Conservation (phyloP, 1,140 invertebrate species). For the Odontomachus brunneus region DNA sequence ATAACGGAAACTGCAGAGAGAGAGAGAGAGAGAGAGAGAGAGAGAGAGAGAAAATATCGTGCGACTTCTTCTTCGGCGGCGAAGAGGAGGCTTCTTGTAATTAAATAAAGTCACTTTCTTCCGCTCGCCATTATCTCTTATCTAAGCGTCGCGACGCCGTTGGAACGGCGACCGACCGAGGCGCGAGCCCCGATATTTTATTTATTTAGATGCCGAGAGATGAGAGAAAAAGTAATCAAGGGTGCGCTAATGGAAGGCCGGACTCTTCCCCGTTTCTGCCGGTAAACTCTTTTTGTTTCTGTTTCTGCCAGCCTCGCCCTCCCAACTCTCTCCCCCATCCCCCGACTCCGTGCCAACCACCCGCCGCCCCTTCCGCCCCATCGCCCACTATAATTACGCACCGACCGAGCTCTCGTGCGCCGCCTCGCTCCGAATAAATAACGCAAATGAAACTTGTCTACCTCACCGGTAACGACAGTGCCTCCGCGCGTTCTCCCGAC, state of each 20-base stretch:
- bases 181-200: slow-evolving; percentile 84
- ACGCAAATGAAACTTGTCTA: slow-evolving; percentile 83
- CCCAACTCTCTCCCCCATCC: slow-evolving; percentile 30
- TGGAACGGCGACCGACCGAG: slow-evolving; percentile 69
- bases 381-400: slow-evolving; percentile 83
- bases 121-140: slow-evolving; percentile 82
- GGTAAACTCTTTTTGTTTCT: slow-evolving; percentile 80
- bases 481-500: slow-evolving; percentile 64
- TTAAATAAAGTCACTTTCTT: slow-evolving; percentile 84
- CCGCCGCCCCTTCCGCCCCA: slow-evolving; percentile 60
- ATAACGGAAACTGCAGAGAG: slow-evolving; percentile 46
- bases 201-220: slow-evolving; percentile 85
- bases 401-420: slow-evolving; percentile 67
- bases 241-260: slow-evolving; percentile 83
- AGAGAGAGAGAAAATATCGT: slow-evolving; percentile 18
- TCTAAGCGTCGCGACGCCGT: slow-evolving; percentile 77
- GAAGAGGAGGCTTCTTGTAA: slow-evolving; percentile 66
- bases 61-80: slow-evolving; percentile 58
- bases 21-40: neutral
- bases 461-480: slow-evolving; percentile 74
- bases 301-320: slow-evolving; percentile 52
- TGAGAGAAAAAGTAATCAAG: slow-evolving; percentile 85
- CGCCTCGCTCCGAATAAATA: slow-evolving; percentile 80
- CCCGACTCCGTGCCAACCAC: neutral
- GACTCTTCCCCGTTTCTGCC: slow-evolving; percentile 73